phyloP scores from a whole-genome alignment of 2,888 invertebrate species.

The Dryobota labecula region DNA sequence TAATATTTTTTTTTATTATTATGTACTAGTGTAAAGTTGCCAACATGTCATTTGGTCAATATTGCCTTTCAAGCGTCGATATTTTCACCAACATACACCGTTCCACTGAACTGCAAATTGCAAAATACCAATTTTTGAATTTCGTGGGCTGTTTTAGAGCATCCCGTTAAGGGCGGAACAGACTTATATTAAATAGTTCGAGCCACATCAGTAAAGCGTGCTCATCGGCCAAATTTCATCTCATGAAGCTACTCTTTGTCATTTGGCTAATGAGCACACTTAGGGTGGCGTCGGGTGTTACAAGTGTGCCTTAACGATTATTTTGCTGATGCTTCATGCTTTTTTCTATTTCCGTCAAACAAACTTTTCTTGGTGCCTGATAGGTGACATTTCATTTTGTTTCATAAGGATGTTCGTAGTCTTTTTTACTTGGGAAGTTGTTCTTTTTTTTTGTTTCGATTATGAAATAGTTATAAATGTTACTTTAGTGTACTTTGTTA shows the following conservation, averaged over 20 bases:
- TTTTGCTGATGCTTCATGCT: neutral
- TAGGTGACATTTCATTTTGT: neutral
- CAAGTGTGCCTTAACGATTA: neutral
- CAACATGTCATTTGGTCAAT: no score
- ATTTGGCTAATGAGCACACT: neutral
- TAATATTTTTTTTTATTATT: no score
- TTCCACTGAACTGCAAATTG: no score
- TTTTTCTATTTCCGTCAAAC: neutral
- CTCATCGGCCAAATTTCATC: neutral
- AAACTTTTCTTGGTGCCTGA: neutral
- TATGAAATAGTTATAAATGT: constrained; percentile 2
- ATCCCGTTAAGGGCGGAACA: no score
- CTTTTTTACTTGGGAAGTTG: neutral
- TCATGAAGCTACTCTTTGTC: neutral
- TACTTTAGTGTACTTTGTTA: constrained; percentile 4
- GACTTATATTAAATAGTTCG: neutral
- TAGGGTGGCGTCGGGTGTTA: no score
- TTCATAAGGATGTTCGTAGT: neutral
- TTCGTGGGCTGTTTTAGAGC: no score
- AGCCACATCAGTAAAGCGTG: neutral
- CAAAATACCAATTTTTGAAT: no score
- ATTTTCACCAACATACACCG: no score
- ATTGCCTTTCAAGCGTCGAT: no score
- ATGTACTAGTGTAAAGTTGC: no score
- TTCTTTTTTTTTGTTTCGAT: neutral